A percentile compares a stretch with the other conserved stretches of the same genome.
phyloP scores from a whole-genome alignment of 2,797 vertebrate genomes.

The Danio tinwini region DNA sequence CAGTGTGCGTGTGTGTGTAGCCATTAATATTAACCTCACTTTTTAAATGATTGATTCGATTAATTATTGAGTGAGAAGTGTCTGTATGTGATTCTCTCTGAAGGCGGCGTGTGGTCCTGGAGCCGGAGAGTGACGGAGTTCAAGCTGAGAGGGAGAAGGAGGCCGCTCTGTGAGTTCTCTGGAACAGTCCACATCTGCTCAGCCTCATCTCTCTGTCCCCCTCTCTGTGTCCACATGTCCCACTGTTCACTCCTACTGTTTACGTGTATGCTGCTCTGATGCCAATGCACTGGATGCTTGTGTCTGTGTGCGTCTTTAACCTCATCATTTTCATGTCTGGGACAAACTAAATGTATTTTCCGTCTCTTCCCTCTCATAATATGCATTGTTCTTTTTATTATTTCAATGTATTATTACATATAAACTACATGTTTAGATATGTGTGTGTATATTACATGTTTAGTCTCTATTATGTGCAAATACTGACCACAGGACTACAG shows the following conservation, averaged over 20 bases:
- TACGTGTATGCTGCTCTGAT: neutral
- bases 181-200: conserved; percentile 11
- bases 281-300: conserved; percentile 20
- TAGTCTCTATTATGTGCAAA: too few relatives aligned
- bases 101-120: conserved; percentile 90
- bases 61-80: neutral
- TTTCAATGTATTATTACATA: too few relatives aligned
- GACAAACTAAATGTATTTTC: neutral
- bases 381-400: neutral
- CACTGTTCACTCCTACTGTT: neutral
- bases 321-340: conserved; percentile 3
- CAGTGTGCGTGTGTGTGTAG: too few relatives aligned
- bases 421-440: neutral
- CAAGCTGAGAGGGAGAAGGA: conserved; percentile 91
- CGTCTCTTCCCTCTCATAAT: neutral
- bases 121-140: conserved; percentile 89
- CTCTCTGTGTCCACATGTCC: neutral
- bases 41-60: too few relatives aligned
- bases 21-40: too few relatives aligned
- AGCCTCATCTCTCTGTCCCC: conserved; percentile 26
- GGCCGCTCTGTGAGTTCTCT: conserved; percentile 89
- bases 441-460: too few relatives aligned
- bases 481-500: too few relatives aligned
- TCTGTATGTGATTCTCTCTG: conserved; percentile 43
- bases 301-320: conserved; percentile 1